phyloP scores from a whole-genome alignment of 2,797 vertebrate genomes.

The Channallabes apus region DNA sequence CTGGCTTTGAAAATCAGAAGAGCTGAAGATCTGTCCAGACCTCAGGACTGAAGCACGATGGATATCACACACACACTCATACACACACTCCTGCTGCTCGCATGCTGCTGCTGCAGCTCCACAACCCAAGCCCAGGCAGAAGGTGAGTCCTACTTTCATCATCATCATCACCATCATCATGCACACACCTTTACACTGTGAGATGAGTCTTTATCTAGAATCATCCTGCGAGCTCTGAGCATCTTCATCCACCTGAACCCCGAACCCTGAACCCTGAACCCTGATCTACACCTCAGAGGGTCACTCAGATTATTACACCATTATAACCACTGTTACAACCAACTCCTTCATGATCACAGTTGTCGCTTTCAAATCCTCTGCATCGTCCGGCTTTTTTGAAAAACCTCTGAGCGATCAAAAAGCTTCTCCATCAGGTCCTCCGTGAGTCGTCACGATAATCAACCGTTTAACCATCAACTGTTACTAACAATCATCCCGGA shows the following conservation, averaged over 20 bases:
- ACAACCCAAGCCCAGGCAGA: conserved; percentile 9
- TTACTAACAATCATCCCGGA: no score
- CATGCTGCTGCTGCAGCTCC: conserved; percentile 5
- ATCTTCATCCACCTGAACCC: background rate
- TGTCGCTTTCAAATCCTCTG: background rate
- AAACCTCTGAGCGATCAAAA: background rate
- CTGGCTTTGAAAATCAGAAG: background rate
- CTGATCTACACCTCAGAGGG: background rate
- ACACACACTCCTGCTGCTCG: background rate
- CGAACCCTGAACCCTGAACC: background rate
- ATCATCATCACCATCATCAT: background rate
- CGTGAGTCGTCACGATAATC: background rate
- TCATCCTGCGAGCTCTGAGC: background rate
- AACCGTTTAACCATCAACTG: no score
- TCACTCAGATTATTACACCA: background rate
- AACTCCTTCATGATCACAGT: background rate
- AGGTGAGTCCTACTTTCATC: conserved; percentile 22
- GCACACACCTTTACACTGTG: background rate
- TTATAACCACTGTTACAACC: background rate
- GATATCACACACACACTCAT: background rate
- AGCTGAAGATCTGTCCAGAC: conserved; percentile 4
- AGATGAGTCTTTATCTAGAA: background rate
- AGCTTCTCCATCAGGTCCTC: background rate
- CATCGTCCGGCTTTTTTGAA: background rate
- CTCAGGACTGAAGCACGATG: conserved; percentile 16